A percentile compares a stretch with the other conserved stretches of the same genome.
Conservation (phyloP, 2,113 vertebrate genomes). For the Mormyrus iriodes region DNA sequence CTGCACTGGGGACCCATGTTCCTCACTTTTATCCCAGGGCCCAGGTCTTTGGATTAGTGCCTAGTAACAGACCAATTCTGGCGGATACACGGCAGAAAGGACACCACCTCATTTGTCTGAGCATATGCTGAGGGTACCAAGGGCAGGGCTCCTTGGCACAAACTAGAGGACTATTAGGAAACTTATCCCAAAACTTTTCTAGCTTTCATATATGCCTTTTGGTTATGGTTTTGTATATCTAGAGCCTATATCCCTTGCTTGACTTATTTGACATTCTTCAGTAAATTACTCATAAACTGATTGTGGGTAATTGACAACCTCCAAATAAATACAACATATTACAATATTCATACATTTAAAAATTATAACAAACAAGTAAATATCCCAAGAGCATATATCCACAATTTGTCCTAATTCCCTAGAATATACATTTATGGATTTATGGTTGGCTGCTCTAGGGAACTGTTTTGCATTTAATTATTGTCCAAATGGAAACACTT, state of each 20-base stretch:
- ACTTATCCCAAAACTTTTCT: not conserved
- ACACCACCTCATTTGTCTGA: not conserved
- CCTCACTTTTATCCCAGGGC: not conserved
- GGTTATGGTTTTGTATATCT: not conserved
- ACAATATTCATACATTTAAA: not conserved
- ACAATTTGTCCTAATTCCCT: not conserved
- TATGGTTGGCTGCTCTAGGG: constrained; percentile 10
- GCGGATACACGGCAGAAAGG: not conserved
- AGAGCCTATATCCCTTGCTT: not conserved
- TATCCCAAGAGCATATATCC: not conserved
- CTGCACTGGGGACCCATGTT: not conserved
- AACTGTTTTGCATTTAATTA: constrained; percentile 25
- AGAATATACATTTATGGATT: constrained; percentile 5
- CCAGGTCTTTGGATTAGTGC: not conserved
- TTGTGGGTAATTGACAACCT: not conserved
- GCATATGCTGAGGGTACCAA: not conserved
- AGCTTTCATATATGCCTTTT: not conserved
- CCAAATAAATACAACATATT: not conserved
- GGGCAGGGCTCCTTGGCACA: not conserved
- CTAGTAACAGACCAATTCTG: not conserved
- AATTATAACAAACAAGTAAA: not conserved
- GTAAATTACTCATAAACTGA: not conserved
- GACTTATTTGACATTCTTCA: not conserved
- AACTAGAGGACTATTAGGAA: not conserved
- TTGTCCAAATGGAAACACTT: constrained; percentile 16